Evolutionary conservation across 1,140 invertebrate species (phyloP).

Genomic region (Philotrypesis tridentata): DNA sequence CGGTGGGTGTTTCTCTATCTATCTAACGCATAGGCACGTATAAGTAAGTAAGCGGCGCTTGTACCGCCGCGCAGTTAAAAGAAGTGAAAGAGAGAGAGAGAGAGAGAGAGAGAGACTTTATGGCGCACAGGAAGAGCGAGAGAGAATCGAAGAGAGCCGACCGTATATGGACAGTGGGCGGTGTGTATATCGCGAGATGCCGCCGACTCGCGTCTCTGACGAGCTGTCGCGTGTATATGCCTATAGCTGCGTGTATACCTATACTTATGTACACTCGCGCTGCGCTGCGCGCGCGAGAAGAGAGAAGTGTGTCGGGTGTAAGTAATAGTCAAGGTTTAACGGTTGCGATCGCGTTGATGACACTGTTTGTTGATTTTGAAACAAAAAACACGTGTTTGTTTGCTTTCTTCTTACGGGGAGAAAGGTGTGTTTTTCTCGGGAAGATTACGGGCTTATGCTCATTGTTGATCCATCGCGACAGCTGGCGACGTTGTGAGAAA

Average conservation of each 20-base stretch:
- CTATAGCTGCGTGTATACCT: neutral
- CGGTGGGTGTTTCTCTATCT: neutral
- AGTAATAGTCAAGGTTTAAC: neutral
- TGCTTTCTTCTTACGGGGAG: too few species aligned
- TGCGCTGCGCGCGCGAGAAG: too few species aligned
- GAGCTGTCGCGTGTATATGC: neutral
- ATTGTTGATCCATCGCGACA: too few species aligned
- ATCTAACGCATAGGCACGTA: neutral
- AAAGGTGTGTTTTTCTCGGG: too few species aligned
- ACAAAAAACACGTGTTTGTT: too few species aligned
- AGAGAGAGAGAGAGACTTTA: too few species aligned
- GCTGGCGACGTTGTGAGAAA: too few species aligned
- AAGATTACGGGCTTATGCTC: too few species aligned
- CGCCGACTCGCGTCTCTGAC: neutral
- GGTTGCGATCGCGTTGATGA: neutral
- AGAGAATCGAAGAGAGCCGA: neutral
- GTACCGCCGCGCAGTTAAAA: neutral
- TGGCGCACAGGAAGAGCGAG: neutral
- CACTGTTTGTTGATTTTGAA: neutral
- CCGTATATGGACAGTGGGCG: conserved; percentile 39
- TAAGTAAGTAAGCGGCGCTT: neutral
- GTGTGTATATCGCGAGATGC: neutral
- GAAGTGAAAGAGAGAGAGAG: conserved; percentile 9
- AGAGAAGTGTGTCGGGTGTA: too few species aligned
- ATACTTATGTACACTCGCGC: neutral